These are phyloP conservation scores for Trididemnum nubilum DNA, from an alignment of 23 tunicate genomes.

Conservation along the genomic window DNA sequence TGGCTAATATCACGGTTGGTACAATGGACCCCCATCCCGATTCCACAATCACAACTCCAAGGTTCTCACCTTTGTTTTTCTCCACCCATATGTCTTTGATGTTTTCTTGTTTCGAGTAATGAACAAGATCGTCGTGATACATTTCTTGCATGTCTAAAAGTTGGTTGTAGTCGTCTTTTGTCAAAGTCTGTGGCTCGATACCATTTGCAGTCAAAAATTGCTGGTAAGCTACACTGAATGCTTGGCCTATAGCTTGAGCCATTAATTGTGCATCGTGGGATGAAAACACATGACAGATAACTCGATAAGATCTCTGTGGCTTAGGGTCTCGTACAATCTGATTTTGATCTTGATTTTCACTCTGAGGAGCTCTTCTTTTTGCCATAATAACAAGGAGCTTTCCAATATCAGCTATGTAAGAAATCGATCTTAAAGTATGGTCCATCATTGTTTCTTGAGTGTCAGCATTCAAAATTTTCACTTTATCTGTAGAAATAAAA, in stretches of 20 bases:
- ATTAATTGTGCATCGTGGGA: slow-evolving; percentile 72
- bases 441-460: slow-evolving; percentile 97
- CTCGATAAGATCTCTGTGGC: slow-evolving; percentile 41
- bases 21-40: slow-evolving; percentile 99
- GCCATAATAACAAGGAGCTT: slow-evolving; percentile 90
- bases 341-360: slow-evolving; percentile 38
- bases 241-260: slow-evolving; percentile 87
- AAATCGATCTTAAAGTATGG: slow-evolving; percentile 82
- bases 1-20: slow-evolving; percentile 94
- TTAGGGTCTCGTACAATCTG: slow-evolving; percentile 54
- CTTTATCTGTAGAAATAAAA: slow-evolving; percentile 78
- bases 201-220: slow-evolving; percentile 78
- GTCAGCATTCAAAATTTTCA: slow-evolving; percentile 82
- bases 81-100: slow-evolving; percentile 93
- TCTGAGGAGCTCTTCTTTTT: slow-evolving; percentile 41
- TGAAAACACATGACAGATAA: slow-evolving; percentile 90
- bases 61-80: slow-evolving; percentile 81
- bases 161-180: slow-evolving; percentile 73
- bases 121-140: slow-evolving; percentile 95
- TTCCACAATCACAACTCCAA: slow-evolving; percentile 93
- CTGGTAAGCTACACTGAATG: slow-evolving; percentile 86
- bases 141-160: slow-evolving; percentile 87
- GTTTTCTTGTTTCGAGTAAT: slow-evolving; percentile 87
- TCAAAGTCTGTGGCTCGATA: slow-evolving; percentile 71
- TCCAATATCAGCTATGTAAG: slow-evolving; percentile 96